A percentile compares a stretch with the other conserved stretches of the same genome.
phyloP scores from a whole-genome alignment of 2,797 vertebrate species.

The Rhinichthys osculus region DNA sequence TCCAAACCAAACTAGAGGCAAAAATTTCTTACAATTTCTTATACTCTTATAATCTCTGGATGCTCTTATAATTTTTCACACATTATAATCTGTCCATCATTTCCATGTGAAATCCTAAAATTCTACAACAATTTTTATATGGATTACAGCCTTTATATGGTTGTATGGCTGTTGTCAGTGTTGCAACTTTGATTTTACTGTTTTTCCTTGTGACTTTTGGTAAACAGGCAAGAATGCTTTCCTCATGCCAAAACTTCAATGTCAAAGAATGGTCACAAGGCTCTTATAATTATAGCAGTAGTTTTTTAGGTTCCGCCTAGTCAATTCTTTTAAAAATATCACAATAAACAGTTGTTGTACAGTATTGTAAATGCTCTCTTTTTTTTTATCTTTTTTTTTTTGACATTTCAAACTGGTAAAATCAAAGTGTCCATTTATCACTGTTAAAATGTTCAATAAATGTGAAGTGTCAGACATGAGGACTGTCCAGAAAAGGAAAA shows the following conservation, averaged over 20 bases:
- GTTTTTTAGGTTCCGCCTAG: background rate
- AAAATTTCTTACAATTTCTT: background rate
- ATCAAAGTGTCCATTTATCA: background rate
- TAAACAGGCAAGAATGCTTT: conserved; percentile 19
- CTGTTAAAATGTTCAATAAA: background rate
- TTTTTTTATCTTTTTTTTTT: background rate
- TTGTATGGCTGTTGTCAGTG: background rate
- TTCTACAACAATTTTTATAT: no score
- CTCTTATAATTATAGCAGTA: background rate
- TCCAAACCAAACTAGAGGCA: background rate
- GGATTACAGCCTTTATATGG: background rate
- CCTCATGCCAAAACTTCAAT: background rate
- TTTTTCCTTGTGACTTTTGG: background rate
- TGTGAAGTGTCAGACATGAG: background rate
- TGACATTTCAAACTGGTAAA: background rate
- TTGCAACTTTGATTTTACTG: background rate
- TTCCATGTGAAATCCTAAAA: no score
- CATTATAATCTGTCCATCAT: background rate
- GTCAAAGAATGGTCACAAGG: conserved; percentile 13
- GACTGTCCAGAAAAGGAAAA: background rate
- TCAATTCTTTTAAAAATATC: background rate
- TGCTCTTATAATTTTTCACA: background rate
- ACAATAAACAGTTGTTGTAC: background rate
- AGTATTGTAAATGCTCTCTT: background rate
- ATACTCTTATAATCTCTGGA: background rate